A percentile compares a stretch with the other conserved stretches of the same genome.
phyloP scores from a whole-genome alignment of 2,888 invertebrate genomes.

The Idaea aversata region DNA sequence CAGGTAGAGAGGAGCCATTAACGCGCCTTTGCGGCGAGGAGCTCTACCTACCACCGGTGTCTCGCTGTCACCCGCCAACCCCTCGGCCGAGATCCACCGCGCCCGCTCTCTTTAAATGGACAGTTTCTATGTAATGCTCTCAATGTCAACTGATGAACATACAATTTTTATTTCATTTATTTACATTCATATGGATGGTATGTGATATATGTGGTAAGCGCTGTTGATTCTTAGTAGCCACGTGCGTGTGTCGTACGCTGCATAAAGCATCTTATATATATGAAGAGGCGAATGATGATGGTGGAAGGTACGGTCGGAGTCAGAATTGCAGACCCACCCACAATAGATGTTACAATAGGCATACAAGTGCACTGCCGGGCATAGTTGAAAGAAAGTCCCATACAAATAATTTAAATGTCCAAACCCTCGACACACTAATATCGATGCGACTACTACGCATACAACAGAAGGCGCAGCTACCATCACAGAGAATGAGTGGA shows the following conservation, averaged over 20 bases:
- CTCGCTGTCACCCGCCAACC: not conserved
- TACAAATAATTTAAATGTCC: conserved; percentile 11
- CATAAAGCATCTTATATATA: no score
- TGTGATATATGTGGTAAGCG: no score
- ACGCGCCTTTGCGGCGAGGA: conserved; percentile 40
- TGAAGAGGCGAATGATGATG: no score
- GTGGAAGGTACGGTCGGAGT: no score
- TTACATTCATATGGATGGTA: no score
- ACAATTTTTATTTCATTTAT: not conserved
- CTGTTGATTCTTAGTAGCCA: no score
- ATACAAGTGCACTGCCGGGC: no score
- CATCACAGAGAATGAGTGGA: conserved; percentile 25
- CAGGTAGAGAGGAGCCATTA: conserved; percentile 65
- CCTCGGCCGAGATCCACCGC: no score
- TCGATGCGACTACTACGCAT: not conserved
- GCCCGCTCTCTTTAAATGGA: conserved; percentile 37
- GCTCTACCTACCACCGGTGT: conserved; percentile 10
- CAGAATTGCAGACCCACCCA: not conserved
- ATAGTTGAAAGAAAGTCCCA: not conserved
- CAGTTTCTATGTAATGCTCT: conserved; percentile 50
- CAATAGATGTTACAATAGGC: not conserved
- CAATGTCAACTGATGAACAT: conserved; percentile 41
- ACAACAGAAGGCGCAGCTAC: conserved; percentile 46
- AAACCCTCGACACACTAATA: conserved; percentile 17
- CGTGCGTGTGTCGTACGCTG: no score